Evolutionary conservation across 2,797 vertebrate genomes (phyloP).

Genomic region (Cercopithecus diana): DNA sequence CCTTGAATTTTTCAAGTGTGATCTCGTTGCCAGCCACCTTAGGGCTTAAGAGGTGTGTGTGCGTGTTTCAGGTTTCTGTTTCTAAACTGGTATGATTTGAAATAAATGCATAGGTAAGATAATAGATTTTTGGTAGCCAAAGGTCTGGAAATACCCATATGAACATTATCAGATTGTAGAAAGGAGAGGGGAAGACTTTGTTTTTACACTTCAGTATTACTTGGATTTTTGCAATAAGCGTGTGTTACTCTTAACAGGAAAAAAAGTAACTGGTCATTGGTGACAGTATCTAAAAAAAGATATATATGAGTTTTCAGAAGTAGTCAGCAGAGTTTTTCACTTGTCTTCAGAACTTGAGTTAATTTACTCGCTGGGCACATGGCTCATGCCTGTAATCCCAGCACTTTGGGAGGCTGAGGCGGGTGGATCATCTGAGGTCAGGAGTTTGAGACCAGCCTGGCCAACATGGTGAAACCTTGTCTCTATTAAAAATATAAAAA

Average conservation of each 20-base stretch:
- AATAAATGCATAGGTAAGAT: conserved; percentile 24
- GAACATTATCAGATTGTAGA: neutral
- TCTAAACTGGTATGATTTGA: conserved; percentile 25
- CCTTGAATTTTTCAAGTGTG: conserved; percentile 47
- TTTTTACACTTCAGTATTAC: neutral
- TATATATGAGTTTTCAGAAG: neutral
- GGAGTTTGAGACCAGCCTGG: no score
- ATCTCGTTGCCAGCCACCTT: neutral
- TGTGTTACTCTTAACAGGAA: conserved; percentile 3
- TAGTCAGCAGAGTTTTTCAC: conserved; percentile 18
- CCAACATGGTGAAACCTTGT: no score
- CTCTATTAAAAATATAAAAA: no score
- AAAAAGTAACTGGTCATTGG: neutral
- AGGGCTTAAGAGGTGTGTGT: neutral
- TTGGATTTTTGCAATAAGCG: conserved; percentile 25
- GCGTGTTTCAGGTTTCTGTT: conserved; percentile 28
- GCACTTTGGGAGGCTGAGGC: no score
- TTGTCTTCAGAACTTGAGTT: neutral
- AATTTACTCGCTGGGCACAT: neutral
- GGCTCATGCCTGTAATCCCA: no score
- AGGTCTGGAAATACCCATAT: conserved; percentile 14
- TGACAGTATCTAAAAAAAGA: neutral
- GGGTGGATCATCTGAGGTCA: no score
- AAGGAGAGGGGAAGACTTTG: neutral
- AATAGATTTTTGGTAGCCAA: neutral